Evolutionary conservation across 2,888 invertebrate genomes (phyloP).

Genomic region (Balanococcus diminutus): DNA sequence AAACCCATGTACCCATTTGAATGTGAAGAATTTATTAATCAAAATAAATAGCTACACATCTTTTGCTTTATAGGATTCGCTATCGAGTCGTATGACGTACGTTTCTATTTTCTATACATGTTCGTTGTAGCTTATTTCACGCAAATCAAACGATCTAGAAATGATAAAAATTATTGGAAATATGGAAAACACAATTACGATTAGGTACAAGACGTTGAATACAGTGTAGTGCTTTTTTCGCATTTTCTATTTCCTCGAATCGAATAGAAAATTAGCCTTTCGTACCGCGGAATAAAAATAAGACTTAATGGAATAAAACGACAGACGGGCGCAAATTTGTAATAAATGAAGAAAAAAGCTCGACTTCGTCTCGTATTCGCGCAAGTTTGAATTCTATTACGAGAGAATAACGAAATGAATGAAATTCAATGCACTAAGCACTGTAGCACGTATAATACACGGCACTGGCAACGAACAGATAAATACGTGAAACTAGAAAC

Average conservation of each 20-base stretch:
- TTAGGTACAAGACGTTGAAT: no score
- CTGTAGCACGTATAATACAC: not conserved
- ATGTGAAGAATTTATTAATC: no score
- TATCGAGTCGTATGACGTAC: no score
- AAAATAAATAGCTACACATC: no score
- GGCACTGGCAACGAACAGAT: not conserved
- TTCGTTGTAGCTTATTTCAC: not conserved
- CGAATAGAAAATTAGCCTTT: constrained; percentile 18
- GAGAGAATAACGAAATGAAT: constrained; percentile 16
- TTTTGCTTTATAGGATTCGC: no score
- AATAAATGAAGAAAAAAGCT: constrained; percentile 32
- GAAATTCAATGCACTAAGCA: not conserved
- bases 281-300: not conserved
- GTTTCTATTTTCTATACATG: not conserved
- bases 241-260: not conserved
- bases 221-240: not conserved
- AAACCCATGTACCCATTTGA: no score
- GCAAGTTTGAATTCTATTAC: constrained; percentile 13
- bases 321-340: constrained; percentile 5
- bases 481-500: not conserved
- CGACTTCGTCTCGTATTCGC: not conserved
- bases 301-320: constrained; percentile 24
- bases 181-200: constrained; percentile 8
- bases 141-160: not conserved
- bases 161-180: constrained; percentile 15